Base-by-base conservation (phyloP, 2,888 invertebrate genomes). In the Pollenia labialis region DNA sequence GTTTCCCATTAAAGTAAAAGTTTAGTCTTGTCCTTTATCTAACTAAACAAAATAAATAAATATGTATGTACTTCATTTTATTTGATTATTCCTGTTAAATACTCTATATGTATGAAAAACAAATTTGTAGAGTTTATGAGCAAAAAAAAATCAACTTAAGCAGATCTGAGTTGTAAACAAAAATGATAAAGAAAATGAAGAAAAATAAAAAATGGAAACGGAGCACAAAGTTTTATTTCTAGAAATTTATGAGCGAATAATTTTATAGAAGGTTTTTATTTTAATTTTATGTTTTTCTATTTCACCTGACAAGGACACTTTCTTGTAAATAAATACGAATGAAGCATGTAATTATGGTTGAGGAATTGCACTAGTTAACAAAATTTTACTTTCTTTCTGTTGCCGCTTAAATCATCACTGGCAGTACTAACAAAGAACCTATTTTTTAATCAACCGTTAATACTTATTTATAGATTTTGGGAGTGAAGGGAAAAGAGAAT, bases 161-260 rank as follows among this genome's bases (percentile, higher is more conserved):
- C 56, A 23, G 44, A 7, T 48, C 23, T 66, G 48, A 48, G 48
- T 48, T 48, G 66, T n/a, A 18, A 66, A 9, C 48, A 66, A 46
- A 48, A 23, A 66, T 66, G 40, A 44, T 11, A 14, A 46, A 56
- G 50, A 46, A 32, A 32, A 4, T 4, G 12, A 14, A 69, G 3
- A 16, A 68, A 60, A 11, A 44, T 9, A 12, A 48, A 32, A 32
- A 32, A 32, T 32, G 32, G 6, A 32, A 32, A 32, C 32, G 32
- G 32, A 32, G 32, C 32, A 32, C 32, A 32, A 32, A 54, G 52
- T 60, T 83, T 48, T 66, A 32, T 62, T 50, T 75, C 54, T 60
- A 54, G 6, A 46, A 72, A 84, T 58, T 79, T 77, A 79, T 79
- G 58, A 77, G 72, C 23, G 66, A 77, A 77, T 77, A 66, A 72